A percentile compares a stretch with the other conserved stretches of the same genome.
These are phyloP conservation scores for Pedionomus torquatus DNA, from an alignment of 2,113 vertebrate species.

Conservation along the genomic window DNA sequence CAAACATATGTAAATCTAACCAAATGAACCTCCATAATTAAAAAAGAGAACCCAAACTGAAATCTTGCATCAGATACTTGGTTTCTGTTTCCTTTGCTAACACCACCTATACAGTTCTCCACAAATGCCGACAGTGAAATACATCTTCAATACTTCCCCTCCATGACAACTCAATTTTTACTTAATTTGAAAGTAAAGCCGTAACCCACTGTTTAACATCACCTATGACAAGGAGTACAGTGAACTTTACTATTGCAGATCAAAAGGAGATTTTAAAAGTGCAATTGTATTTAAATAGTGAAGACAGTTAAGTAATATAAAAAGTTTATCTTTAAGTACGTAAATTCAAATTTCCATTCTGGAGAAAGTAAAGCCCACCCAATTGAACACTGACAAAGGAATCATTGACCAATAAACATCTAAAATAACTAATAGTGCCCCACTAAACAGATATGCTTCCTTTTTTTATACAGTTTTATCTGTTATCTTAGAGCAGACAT, in stretches of 20 bases:
- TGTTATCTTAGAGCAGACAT: neutral
- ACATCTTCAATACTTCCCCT: neutral
- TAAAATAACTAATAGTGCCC: neutral
- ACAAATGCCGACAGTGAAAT: neutral
- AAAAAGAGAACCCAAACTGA: neutral
- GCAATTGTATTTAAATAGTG: neutral
- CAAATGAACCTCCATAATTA: neutral
- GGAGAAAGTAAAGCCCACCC: neutral
- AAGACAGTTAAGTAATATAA: neutral
- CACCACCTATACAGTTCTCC: neutral
- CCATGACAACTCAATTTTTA: neutral
- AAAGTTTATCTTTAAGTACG: neutral
- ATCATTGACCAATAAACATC: neutral
- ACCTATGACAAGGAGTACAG: neutral
- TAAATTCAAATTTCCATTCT: neutral
- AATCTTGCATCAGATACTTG: neutral
- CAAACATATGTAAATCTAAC: neutral
- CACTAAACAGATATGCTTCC: neutral
- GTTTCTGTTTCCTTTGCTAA: neutral
- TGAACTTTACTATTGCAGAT: neutral
- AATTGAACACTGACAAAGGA: neutral
- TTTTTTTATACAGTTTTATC: neutral
- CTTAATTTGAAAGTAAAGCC: neutral
- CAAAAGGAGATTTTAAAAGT: neutral
- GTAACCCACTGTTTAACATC: neutral